Evolutionary conservation across 2,888 invertebrate species (phyloP), one percentile per base, ranked within the genome.

Genomic region (Stegophylla sp.): DNA sequence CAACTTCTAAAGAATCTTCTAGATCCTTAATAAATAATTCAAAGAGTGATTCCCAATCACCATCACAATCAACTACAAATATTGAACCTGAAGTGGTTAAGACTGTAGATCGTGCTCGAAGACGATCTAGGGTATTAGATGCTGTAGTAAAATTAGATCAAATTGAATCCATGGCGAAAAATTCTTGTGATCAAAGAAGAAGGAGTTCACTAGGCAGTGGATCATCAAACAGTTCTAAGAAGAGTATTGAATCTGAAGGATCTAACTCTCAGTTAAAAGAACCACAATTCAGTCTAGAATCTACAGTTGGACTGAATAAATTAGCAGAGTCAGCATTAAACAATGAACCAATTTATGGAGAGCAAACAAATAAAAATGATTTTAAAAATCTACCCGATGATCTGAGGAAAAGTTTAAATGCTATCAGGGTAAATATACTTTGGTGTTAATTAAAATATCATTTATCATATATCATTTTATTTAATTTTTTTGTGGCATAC

Each of bases 111-210:
- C 88, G 89, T 0, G 86, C 89, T 1, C 91, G 91, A 83, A 87
- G 91, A 82, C 87, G 92, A 83, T 89, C 90, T 83, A 92, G 91
- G 84, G 91, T 92, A 82, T 90, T 92, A 83, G 92, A 92, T 85
- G 91, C 90, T 0, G 91, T 91, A 0, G 92, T 92, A 85, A 91
- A 91, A 85, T 91, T 92, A 41, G 79, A 79, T 63, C 69, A 69
- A 71, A 79, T 79, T 51, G 79, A 79, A 51, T 79, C 71, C 2
- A 71, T 79, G 79, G 28, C 79, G 1, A 79, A 71, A 71, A 79
- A 51, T 71, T 71, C 13, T 61, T 48, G 41, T 71, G 71, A 79
- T 71, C 71, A 51, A 61, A 79, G 71, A 20, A 61, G 79, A 23
- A 59, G 79, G 61, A 79, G 69, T 79, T 79, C 79, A 23, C 61